Evolutionary conservation across 2,113 vertebrate species (phyloP).

Genomic region (Cercocebus atys): DNA sequence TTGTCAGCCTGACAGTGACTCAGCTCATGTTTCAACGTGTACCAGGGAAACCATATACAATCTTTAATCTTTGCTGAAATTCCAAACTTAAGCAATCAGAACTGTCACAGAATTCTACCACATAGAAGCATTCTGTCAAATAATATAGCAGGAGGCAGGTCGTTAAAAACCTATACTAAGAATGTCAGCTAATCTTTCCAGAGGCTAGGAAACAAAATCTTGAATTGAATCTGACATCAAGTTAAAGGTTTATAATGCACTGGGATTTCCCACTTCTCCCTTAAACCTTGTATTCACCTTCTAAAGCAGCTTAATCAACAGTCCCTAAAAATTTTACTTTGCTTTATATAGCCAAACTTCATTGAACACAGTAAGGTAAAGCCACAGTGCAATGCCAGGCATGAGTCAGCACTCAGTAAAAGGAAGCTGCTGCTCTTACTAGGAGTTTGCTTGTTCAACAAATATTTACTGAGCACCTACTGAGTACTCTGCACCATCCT

Average conservation of each 20-base stretch:
- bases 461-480: neutral
- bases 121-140: slow-evolving; percentile 50
- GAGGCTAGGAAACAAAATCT: slow-evolving; percentile 43
- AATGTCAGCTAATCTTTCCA: slow-evolving; percentile 33
- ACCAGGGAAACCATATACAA: neutral
- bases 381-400: neutral
- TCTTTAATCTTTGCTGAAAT: slow-evolving; percentile 57
- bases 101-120: slow-evolving; percentile 17
- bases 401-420: neutral
- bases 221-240: slow-evolving; percentile 30
- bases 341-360: neutral
- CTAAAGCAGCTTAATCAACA: neutral
- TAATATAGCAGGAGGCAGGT: slow-evolving; percentile 16
- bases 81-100: slow-evolving; percentile 55
- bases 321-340: neutral
- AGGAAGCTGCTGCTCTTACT: neutral
- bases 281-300: neutral
- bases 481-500: neutral
- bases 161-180: slow-evolving; percentile 25
- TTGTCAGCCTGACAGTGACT: slow-evolving; percentile 2
- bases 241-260: slow-evolving; percentile 34
- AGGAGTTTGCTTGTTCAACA: neutral
- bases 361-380: neutral
- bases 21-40: neutral
- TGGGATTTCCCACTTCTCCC: neutral